Conservation (phyloP, 2,113 vertebrate species). For the Garra rufa region DNA sequence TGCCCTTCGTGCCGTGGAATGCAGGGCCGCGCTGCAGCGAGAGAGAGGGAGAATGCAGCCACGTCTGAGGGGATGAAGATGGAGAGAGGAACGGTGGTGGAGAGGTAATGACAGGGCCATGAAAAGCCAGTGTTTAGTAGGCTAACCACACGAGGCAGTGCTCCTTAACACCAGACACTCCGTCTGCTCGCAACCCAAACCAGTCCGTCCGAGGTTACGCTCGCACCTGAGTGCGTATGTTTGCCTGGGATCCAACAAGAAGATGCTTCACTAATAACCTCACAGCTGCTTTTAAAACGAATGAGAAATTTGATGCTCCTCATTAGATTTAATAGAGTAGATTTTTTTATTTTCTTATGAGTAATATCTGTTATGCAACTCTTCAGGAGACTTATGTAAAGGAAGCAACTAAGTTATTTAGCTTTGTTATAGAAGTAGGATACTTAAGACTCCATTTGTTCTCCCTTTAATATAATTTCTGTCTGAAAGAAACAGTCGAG, state of each 20-base stretch:
- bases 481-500: not conserved
- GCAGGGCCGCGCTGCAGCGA: slow-evolving; percentile 62
- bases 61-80: slow-evolving; percentile 56
- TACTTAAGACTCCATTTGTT: not conserved
- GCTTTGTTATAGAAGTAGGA: not conserved
- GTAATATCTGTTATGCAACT: not conserved
- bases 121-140: slow-evolving; percentile 74
- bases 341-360: not conserved
- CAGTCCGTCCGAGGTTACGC: slow-evolving; percentile 26
- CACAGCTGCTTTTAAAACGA: not conserved
- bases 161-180: slow-evolving; percentile 49
- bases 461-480: not conserved
- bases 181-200: slow-evolving; percentile 42
- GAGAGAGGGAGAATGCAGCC: slow-evolving; percentile 77
- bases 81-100: slow-evolving; percentile 73
- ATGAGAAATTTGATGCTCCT: too few species aligned
- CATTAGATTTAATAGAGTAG: too few species aligned
- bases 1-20: slow-evolving; percentile 48
- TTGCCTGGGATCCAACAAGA: not conserved
- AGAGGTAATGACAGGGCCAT: slow-evolving; percentile 86
- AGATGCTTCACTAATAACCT: slow-evolving; percentile 1
- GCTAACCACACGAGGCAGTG: slow-evolving; percentile 67
- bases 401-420: too few species aligned
- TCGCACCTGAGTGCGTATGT: slow-evolving; percentile 18
- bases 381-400: not conserved